Evolutionary conservation across 2,888 invertebrate species (phyloP).

Genomic region (Villa cingulata): DNA sequence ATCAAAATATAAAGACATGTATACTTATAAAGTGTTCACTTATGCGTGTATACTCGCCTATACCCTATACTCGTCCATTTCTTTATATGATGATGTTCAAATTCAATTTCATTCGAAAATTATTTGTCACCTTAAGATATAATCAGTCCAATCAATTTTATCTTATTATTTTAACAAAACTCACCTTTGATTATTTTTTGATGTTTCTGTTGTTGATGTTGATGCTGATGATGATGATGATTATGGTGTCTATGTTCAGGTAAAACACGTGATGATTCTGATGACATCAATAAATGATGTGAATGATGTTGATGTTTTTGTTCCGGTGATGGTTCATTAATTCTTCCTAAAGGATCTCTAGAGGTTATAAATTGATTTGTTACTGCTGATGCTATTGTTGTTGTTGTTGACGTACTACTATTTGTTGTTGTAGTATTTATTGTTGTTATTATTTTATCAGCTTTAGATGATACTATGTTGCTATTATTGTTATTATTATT

Average conservation of each 20-base stretch:
- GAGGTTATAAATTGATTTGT: background rate
- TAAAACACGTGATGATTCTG: constrained; percentile 5
- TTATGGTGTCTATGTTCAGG: constrained; percentile 10
- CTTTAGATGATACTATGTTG: background rate
- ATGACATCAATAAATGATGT: background rate
- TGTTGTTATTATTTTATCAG: background rate
- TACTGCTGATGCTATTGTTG: background rate
- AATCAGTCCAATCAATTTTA: background rate
- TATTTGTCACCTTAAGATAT: background rate
- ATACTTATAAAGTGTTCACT: no score
- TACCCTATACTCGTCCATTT: no score
- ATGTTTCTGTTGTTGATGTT: no score
- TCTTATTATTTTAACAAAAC: background rate
- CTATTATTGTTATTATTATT: background rate
- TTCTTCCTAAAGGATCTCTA: background rate
- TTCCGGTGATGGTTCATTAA: background rate
- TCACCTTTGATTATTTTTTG: constrained; percentile 8
- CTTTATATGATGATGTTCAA: no score
- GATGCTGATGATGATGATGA: constrained; percentile 1
- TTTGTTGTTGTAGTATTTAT: background rate
- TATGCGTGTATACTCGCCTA: no score
- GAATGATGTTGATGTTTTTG: background rate
- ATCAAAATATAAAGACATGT: no score
- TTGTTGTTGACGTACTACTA: no score
- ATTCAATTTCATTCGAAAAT: no score